Conservation (phyloP, 2,797 vertebrate genomes). For the Netta rufina region DNA sequence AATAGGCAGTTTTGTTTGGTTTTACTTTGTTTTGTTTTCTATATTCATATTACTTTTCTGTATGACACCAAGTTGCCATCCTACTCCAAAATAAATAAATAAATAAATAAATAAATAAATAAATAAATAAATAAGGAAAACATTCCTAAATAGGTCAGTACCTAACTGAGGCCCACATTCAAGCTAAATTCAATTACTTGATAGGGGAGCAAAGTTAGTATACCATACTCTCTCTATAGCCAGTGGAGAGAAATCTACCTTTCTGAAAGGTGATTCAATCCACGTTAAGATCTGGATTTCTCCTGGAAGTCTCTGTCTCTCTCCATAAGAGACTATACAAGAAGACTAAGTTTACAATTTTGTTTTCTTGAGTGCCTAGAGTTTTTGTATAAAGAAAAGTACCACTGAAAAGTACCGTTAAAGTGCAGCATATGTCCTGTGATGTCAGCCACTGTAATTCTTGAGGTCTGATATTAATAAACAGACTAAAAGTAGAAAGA, state of each 20-base stretch:
- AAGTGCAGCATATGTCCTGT: not conserved
- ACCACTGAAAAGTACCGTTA: not conserved
- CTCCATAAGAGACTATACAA: not conserved
- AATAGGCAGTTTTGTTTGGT: too few relatives aligned
- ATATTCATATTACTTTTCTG: not conserved
- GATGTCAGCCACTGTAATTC: not conserved
- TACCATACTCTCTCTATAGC: not conserved
- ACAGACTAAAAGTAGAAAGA: not conserved
- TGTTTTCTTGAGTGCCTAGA: not conserved
- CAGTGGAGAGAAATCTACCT: not conserved
- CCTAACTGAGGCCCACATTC: not conserved
- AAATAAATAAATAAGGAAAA: not conserved
- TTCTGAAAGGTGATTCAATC: not conserved
- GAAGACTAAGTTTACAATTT: not conserved
- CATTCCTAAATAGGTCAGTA: not conserved
- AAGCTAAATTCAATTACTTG: too few relatives aligned
- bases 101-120: not conserved
- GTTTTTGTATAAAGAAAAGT: not conserved
- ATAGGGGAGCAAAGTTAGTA: not conserved
- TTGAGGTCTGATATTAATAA: not conserved
- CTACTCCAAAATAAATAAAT: not conserved
- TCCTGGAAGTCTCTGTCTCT: not conserved
- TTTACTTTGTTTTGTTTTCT: not conserved
- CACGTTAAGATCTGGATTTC: not conserved
- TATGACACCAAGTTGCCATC: not conserved